A percentile compares a stretch with the other conserved stretches of the same genome.
Evolutionary conservation across 2,113 vertebrate genomes (phyloP).

Genomic region (Tricholaema leucomelas): DNA sequence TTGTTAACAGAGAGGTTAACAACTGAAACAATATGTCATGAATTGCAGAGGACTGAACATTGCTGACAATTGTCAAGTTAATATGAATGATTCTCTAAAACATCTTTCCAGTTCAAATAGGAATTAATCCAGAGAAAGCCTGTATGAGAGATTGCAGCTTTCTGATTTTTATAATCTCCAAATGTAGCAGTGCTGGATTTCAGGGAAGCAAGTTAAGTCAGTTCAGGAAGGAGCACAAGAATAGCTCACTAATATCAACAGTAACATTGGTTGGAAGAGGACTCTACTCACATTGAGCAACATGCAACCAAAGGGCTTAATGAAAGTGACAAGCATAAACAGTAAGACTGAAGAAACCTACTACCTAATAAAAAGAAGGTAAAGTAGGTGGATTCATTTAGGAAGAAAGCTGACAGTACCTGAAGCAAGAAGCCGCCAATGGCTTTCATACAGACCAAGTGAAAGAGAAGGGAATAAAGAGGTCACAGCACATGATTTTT

Average conservation of each 20-base stretch:
- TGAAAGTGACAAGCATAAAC: neutral
- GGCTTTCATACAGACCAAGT: neutral
- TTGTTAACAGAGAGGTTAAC: conserved; percentile 32
- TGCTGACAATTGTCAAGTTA: neutral
- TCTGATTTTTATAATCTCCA: conserved; percentile 6
- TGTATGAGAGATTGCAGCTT: neutral
- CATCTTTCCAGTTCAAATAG: conserved; percentile 21
- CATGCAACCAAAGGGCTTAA: neutral
- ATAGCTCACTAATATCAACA: neutral
- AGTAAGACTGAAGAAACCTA: neutral
- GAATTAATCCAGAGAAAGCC: conserved; percentile 47
- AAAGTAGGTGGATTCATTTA: neutral
- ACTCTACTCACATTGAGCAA: neutral
- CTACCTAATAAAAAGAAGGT: neutral
- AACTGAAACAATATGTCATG: neutral
- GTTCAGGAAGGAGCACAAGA: neutral
- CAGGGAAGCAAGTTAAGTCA: neutral
- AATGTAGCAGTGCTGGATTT: conserved; percentile 20
- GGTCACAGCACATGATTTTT: neutral
- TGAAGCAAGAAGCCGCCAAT: neutral
- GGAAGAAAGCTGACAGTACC: neutral
- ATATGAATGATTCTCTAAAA: neutral
- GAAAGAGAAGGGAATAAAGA: neutral
- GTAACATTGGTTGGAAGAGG: neutral
- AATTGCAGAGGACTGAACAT: neutral